Base-by-base conservation (phyloP, 2,113 vertebrate genomes). In the Pseudopipra pipra region DNA sequence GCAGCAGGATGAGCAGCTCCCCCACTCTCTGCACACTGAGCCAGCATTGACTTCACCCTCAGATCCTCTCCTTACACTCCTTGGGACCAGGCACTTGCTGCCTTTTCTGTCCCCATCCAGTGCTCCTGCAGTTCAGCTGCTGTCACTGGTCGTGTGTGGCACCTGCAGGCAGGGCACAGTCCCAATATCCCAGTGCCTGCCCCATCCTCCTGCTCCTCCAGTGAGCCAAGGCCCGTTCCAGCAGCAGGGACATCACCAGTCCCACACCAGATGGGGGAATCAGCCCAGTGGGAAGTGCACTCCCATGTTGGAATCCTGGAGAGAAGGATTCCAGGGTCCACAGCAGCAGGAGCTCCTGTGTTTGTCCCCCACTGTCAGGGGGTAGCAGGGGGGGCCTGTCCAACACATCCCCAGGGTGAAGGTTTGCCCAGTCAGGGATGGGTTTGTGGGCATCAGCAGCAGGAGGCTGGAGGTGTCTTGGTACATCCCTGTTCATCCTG, bases 211-310 rank as follows among this genome's bases (percentile, higher is more conserved):
- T 27, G 28, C 35, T 47, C 49, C 41, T 33, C 56, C 46, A 52
- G 30, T 0, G 0, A 75, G 35, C 6, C 18, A 3, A 37, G 19
- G 37, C 22, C 13, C n/a, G 2, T 47, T 39, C 0, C 0, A 65
- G 56, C 55, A 43, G 59, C 3, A 3, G 22, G 24, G 18, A 33
- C 13, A 7, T 4, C 8, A 37, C 59, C 41, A 14, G 28, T 49
- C 33, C 47, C 2, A 2, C 41, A 30, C 14, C n/a, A 65, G 30
- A 11, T 3, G 3, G 8, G 43, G 20, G 25, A 52, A 85, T 61
- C n/a, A 61, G 16, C 5, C 12, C 1, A 0, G 37, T 58, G 33
- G 13, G 28, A 76, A 68, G 82, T 30, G 28, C 24, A 30, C 17
- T 25, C 37, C 51, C 17, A 39, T 1, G 0, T 1, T 27, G 58